A percentile compares a stretch with the other conserved stretches of the same genome.
Conservation (phyloP, 2,113 vertebrate genomes). For the Tursiops truncatus region DNA sequence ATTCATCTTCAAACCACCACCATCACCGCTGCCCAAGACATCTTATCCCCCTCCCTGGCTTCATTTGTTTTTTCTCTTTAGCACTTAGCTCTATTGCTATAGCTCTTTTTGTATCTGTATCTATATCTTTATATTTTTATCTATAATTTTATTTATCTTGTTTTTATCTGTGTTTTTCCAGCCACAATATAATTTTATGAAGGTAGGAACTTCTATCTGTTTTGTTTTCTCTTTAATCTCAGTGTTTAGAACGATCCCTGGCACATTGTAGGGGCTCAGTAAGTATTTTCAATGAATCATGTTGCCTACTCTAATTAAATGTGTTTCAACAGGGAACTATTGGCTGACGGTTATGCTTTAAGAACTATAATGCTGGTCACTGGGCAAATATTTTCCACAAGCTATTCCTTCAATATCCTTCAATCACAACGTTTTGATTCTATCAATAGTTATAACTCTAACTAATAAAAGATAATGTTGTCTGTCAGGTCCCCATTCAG, state of each 20-base stretch:
- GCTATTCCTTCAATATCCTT: constrained; percentile 7
- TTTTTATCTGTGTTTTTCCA: constrained; percentile 22
- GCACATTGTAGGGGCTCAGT: not conserved
- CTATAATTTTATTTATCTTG: not conserved
- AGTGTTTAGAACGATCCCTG: not conserved
- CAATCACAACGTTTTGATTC: not conserved
- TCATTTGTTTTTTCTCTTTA: constrained; percentile 6
- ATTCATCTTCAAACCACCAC: not conserved
- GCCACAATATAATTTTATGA: constrained; percentile 9
- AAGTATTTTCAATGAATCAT: constrained; percentile 27
- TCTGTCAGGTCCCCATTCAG: not conserved
- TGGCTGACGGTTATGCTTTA: not conserved
- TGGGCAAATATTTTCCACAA: constrained; percentile 23
- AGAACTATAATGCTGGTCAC: not conserved
- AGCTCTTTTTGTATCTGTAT: not conserved
- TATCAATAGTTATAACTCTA: not conserved
- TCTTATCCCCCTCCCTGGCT: not conserved
- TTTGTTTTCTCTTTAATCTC: constrained; percentile 18
- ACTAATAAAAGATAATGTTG: not conserved
- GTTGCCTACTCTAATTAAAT: not conserved
- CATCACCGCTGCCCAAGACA: not conserved
- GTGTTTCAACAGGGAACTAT: not conserved
- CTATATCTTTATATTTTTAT: not conserved
- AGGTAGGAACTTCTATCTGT: not conserved
- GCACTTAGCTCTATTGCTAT: not conserved